Evolutionary conservation across 2,888 invertebrate genomes (phyloP), one percentile per base, ranked within the genome.

Genomic region (Griposia aprilina): DNA sequence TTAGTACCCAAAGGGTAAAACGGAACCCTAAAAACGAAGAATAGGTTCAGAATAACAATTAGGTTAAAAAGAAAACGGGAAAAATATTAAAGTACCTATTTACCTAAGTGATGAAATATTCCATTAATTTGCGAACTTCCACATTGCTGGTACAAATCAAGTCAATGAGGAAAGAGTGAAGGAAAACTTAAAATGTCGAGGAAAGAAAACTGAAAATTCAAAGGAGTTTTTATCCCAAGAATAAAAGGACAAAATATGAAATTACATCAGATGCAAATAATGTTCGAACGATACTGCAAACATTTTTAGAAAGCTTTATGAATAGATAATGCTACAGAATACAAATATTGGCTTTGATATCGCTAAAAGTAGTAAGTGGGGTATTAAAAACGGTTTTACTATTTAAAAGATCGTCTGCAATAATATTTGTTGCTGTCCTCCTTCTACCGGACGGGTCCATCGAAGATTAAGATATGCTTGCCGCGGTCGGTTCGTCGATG

Each of bases 31-130:
- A n/a, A 68, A 76, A 57, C 55, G 55, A 30, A 57, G 36, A 23
- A 77, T 74, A 63, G 74, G 70, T 60, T 76, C 20, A 62, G 73
- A 82, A 85, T 72, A 72, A 82, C 57, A 85, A 82, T 77, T 57
- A 45, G 1, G 45, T 59, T 70, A 63, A 52, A 66, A 71, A 36
- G n/a, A 15, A 30, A 76, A 62, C 8, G 17, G 55, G 13, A 3
- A 63, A 59, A 50, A 26, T 30, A 30, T n/a, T 36, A 23, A 52
- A 41, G 20, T 17, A 57, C 17, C n/a, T 55, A 50, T 36, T 15
- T 45, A 48, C 15, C 5, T 48, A 15, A 41, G 15, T 60, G 48
- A 74, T 50, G 67, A 77, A 74, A 73, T 67, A 55, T 60, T 57
- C 17, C n/a, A 50, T 84, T 81, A 2, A 76, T 79, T 87, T 76